phyloP scores from a whole-genome alignment of 2,888 invertebrate species.

The Odontothrips loti region DNA sequence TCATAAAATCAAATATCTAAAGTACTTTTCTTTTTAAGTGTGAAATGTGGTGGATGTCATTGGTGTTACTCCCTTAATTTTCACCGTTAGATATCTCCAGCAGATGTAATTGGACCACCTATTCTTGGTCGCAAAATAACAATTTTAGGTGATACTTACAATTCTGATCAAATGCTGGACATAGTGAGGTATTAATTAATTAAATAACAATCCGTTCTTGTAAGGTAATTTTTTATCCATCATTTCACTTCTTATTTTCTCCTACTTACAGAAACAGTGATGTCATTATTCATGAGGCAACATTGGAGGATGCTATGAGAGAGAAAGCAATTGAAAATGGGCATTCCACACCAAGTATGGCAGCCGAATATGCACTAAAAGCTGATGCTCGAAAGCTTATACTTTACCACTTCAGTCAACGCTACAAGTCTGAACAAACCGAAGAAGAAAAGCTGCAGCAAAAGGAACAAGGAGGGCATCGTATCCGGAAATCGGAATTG shows the following conservation, averaged over 20 bases:
- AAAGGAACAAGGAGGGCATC: background rate
- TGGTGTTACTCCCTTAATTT: slow-evolving; percentile 27
- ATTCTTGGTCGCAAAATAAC: slow-evolving; percentile 45
- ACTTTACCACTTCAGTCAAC: slow-evolving; percentile 48
- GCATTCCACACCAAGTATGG: slow-evolving; percentile 49
- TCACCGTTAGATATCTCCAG: slow-evolving; percentile 39
- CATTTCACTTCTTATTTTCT: slow-evolving; percentile 30
- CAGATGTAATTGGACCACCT: slow-evolving; percentile 43
- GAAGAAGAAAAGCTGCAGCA: background rate
- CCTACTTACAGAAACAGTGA: slow-evolving; percentile 41
- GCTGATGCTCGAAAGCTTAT: slow-evolving; percentile 44
- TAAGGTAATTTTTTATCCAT: background rate
- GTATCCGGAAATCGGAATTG: background rate
- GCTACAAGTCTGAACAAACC: slow-evolving; percentile 35
- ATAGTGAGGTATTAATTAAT: slow-evolving; percentile 40
- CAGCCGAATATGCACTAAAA: slow-evolving; percentile 44
- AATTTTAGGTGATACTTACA: slow-evolving; percentile 47
- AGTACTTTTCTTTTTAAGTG: background rate
- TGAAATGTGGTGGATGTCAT: background rate
- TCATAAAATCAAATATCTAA: slow-evolving; percentile 29
- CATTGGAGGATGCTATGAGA: slow-evolving; percentile 43
- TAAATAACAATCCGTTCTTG: background rate
- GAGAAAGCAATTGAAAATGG: slow-evolving; percentile 46
- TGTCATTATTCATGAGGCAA: slow-evolving; percentile 48
- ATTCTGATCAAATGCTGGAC: slow-evolving; percentile 43